phyloP scores from a whole-genome alignment of 2,797 vertebrate genomes.

The Balearica regulorum region DNA sequence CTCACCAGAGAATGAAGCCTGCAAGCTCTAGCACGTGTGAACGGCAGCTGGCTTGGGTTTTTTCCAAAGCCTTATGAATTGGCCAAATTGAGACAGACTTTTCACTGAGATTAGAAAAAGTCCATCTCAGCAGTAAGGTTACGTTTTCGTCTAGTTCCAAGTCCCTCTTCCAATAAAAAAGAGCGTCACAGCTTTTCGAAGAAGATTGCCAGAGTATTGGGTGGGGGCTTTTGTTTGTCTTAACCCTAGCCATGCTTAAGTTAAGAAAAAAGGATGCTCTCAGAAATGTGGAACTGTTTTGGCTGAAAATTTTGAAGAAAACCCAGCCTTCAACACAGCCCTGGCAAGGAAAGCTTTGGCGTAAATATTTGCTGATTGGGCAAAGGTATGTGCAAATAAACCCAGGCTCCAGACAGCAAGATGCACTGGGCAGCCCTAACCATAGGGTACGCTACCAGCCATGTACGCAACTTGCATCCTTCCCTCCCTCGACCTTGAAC shows the following conservation, averaged over 20 bases:
- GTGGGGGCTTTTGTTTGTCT: neutral
- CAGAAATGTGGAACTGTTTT: neutral
- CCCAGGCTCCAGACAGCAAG: accelerated
- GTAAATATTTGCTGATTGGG: neutral
- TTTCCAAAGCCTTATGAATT: constrained; percentile 16
- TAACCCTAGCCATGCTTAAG: neutral
- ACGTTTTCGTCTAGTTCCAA: neutral
- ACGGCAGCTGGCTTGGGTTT: constrained; percentile 35
- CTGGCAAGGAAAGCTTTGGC: neutral
- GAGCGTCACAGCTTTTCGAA: neutral
- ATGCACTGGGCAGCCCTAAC: neutral
- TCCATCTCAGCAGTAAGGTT: neutral
- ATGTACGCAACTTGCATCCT: neutral
- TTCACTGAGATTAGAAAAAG: neutral
- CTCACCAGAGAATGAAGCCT: neutral
- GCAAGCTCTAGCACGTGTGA: neutral
- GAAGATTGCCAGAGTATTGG: neutral
- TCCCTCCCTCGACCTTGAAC: neutral
- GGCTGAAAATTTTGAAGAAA: neutral
- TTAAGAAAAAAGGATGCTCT: neutral
- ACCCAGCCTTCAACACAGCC: neutral
- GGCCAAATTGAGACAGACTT: neutral
- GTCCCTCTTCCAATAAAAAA: neutral
- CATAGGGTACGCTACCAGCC: neutral
- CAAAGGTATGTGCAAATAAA: neutral